These are phyloP conservation scores for Squalus acanthias DNA, from an alignment of 2,797 vertebrate genomes.

Conservation along the genomic window DNA sequence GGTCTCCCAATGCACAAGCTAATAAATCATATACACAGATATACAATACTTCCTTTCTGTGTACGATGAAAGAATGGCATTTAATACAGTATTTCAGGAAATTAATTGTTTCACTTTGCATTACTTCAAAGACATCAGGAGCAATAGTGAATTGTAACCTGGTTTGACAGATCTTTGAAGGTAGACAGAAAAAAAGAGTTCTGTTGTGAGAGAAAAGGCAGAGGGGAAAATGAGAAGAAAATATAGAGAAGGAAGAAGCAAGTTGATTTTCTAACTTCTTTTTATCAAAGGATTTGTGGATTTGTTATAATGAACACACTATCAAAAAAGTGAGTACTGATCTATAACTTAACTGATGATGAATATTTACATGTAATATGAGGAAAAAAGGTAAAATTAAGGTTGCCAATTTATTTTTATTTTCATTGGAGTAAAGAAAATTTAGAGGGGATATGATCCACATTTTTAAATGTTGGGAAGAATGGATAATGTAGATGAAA, in stretches of 20 bases:
- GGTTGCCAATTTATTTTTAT: background rate
- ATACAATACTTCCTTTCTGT: conserved; percentile 37
- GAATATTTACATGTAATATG: background rate
- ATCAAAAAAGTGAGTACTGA: background rate
- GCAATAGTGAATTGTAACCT: conserved; percentile 26
- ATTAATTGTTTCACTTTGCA: conserved; percentile 37
- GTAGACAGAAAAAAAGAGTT: background rate
- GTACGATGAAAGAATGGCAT: conserved; percentile 32
- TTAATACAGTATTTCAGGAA: conserved; percentile 36
- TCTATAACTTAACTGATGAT: background rate
- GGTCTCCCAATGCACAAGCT: conserved; percentile 34
- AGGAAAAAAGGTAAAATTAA: background rate
- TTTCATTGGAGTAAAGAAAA: background rate
- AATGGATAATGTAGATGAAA: background rate
- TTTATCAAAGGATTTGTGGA: background rate
- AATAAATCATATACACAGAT: conserved; percentile 33
- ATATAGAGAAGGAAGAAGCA: background rate
- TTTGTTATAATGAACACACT: background rate
- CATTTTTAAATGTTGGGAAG: background rate
- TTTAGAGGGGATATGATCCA: background rate
- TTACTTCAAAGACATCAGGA: conserved; percentile 25
- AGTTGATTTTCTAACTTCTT: background rate
- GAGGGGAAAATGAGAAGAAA: background rate
- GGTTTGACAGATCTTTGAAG: conserved; percentile 7
- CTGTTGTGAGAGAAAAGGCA: background rate